Evolutionary conservation across 2,888 invertebrate genomes (phyloP).

Genomic region (Drosophila meridionalis): DNA sequence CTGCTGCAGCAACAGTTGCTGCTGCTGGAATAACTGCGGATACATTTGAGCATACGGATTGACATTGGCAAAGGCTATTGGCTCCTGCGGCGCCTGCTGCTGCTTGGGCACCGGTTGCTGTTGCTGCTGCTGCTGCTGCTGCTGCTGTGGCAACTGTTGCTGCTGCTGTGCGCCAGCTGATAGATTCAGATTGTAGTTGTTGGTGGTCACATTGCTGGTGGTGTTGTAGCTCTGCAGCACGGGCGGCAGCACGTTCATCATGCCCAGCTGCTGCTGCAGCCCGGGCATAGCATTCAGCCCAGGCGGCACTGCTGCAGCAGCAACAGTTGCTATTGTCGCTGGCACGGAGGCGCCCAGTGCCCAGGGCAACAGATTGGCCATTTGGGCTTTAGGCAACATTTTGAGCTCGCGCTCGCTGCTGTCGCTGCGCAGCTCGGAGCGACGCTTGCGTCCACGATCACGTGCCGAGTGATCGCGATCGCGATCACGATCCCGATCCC

Average conservation of each 20-base stretch:
- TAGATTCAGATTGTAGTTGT: conserved; percentile 72
- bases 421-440: conserved; percentile 73
- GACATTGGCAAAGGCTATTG: conserved; percentile 80
- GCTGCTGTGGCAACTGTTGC: neutral
- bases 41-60: conserved; percentile 83
- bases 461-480: conserved; percentile 68
- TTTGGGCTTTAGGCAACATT: conserved; percentile 16
- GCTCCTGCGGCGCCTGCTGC: conserved; percentile 50
- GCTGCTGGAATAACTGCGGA: conserved; percentile 80
- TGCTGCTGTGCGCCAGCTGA: conserved; percentile 19
- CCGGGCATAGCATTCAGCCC: conserved; percentile 12
- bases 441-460: conserved; percentile 76
- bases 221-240: conserved; percentile 67
- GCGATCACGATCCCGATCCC: conserved; percentile 66
- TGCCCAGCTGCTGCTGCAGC: conserved; percentile 38
- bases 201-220: conserved; percentile 48
- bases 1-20: conserved; percentile 51
- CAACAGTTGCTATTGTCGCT: conserved; percentile 1
- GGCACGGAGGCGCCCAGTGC: conserved; percentile 14
- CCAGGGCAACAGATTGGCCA: conserved; percentile 52
- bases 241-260: conserved; percentile 47
- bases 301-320: conserved; percentile 14
- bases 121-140: conserved; percentile 13
- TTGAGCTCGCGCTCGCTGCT: conserved; percentile 62
- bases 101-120: conserved; percentile 3